Evolutionary conservation across 2,113 vertebrate genomes (phyloP).

Genomic region (Pyxicephalus adspersus): DNA sequence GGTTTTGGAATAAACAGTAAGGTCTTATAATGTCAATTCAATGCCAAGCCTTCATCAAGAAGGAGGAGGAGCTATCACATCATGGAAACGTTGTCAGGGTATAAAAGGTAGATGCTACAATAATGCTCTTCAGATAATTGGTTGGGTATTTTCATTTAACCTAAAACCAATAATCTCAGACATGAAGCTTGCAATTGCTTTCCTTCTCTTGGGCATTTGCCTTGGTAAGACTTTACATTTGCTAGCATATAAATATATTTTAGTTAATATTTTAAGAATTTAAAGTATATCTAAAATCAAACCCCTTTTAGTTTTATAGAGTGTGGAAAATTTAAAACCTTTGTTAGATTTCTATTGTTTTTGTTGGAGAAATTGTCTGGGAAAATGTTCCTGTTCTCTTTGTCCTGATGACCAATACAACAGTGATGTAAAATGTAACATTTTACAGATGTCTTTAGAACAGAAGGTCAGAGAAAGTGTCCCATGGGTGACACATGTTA

Average conservation of each 20-base stretch:
- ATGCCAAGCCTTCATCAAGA: background rate
- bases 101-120: background rate
- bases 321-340: too few relatives aligned
- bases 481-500: too few relatives aligned
- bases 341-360: too few relatives aligned
- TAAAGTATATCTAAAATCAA: background rate
- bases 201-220: conserved; percentile 30
- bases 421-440: too few relatives aligned
- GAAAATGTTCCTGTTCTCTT: too few relatives aligned
- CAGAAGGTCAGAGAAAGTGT: too few relatives aligned
- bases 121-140: conserved; percentile 4
- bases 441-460: too few relatives aligned
- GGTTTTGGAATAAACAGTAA: background rate
- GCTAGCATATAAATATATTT: background rate
- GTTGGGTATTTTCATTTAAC: conserved; percentile 13
- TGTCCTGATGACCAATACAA: too few relatives aligned
- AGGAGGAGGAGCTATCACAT: background rate
- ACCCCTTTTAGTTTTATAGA: background rate
- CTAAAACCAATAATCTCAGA: conserved; percentile 30
- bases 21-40: background rate
- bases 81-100: background rate
- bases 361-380: too few relatives aligned
- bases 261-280: background rate
- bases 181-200: conserved; percentile 25
- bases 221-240: conserved; percentile 30